These are phyloP conservation scores for Epicampocera succincta DNA, from an alignment of 2,888 invertebrate genomes.

Conservation along the genomic window DNA sequence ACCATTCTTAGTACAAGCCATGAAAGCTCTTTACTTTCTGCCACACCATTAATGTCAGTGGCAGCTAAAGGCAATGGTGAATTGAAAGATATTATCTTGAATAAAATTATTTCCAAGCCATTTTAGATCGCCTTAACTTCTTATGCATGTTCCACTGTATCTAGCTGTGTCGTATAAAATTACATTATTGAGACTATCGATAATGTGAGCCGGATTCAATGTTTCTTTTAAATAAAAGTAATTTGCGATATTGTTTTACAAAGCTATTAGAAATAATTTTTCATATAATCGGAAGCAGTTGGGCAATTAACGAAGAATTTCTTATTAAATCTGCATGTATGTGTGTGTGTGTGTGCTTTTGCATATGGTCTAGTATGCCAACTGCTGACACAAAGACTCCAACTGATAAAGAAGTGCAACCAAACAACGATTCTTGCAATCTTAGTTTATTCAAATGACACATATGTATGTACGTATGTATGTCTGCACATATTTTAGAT, in stretches of 20 bases:
- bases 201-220: conserved; percentile 35
- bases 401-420: background rate
- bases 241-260: conserved; percentile 8
- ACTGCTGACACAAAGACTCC: background rate
- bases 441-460: conserved; percentile 7
- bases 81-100: too few species aligned
- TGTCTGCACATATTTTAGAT: too few species aligned
- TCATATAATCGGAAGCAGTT: conserved; percentile 54
- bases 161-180: background rate
- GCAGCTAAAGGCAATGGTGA: too few species aligned
- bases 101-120: background rate
- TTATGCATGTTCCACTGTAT: background rate
- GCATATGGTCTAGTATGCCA: background rate
- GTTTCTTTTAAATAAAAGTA: background rate
- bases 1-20: too few species aligned
- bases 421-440: background rate
- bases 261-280: conserved; percentile 21
- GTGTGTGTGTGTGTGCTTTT: too few species aligned
- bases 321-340: background rate
- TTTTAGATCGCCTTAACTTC: background rate
- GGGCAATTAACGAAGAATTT: conserved; percentile 33
- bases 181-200: conserved; percentile 7
- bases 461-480: too few species aligned
- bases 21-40: too few species aligned
- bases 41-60: too few species aligned